Percentiles rank a stretch among this genome's conserved stretches.
phyloP scores from a whole-genome alignment of 37 sponge, comb jelly and placozoan genomes.

The Diacarnus erythraeanus region DNA sequence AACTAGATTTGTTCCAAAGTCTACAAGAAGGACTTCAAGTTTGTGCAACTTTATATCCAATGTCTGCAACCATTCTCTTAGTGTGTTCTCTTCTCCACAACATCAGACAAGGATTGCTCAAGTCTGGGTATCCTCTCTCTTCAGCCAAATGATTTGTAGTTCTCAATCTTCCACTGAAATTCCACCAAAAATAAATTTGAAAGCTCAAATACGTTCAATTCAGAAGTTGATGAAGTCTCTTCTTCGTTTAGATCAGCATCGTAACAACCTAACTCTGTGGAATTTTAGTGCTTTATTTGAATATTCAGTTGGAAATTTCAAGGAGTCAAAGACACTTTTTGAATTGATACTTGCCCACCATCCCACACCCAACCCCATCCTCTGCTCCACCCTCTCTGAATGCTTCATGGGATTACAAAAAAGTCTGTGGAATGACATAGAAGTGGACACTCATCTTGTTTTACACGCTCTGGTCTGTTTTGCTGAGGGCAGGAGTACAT shows the following conservation, averaged over 20 bases:
- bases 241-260: slow-evolving; percentile 37
- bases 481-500: slow-evolving; percentile 28
- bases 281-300: slow-evolving; percentile 56
- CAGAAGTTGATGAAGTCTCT: slow-evolving; percentile 56
- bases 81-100: slow-evolving; percentile 10
- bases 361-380: not conserved
- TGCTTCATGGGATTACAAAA: slow-evolving; percentile 14
- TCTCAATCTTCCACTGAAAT: too few relatives aligned
- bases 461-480: slow-evolving; percentile 43
- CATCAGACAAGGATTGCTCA: slow-evolving; percentile 27
- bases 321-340: slow-evolving; percentile 46
- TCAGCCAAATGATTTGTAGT: slow-evolving; percentile 2
- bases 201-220: slow-evolving; percentile 11
- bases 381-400: slow-evolving; percentile 21
- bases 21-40: not conserved
- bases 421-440: not conserved
- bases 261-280: slow-evolving; percentile 69
- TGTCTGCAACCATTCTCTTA: slow-evolving; percentile 56
- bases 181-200: not conserved
- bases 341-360: slow-evolving; percentile 18
- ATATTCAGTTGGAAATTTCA: slow-evolving; percentile 25
- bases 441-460: not conserved
- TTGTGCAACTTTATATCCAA: slow-evolving; percentile 32
- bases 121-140: slow-evolving; percentile 43
- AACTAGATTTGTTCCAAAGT: not conserved